These are phyloP conservation scores for Lamprologus sp. DNA, from an alignment of 2,113 vertebrate species.

Conservation along the genomic window DNA sequence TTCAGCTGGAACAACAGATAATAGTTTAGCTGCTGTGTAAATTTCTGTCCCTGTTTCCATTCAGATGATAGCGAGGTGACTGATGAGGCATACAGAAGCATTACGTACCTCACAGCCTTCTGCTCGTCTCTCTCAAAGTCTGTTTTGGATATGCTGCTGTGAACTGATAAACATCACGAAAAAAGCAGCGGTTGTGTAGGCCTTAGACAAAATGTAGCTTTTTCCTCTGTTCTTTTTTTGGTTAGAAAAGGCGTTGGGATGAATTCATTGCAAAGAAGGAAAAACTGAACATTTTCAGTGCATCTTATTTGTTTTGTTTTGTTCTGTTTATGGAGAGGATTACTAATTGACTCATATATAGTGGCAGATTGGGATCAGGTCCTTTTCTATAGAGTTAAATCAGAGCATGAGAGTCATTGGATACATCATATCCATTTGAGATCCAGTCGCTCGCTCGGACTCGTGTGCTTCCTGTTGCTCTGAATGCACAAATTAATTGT, in stretches of 20 bases:
- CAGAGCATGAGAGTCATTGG: neutral
- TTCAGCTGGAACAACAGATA: constrained; percentile 15
- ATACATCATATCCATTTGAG: neutral
- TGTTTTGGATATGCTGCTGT: constrained; percentile 1
- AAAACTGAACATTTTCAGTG: neutral
- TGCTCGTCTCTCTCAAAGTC: neutral
- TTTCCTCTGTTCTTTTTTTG: neutral
- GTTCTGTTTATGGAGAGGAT: neutral
- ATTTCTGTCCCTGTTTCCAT: neutral
- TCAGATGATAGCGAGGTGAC: neutral
- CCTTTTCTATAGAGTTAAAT: neutral
- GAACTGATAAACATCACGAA: neutral
- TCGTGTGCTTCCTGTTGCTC: neutral
- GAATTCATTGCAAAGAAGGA: neutral
- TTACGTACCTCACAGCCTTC: neutral
- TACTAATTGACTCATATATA: neutral
- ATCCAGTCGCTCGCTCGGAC: neutral
- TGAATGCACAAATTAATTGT: neutral
- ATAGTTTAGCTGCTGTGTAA: constrained; percentile 7
- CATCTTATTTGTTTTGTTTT: neutral
- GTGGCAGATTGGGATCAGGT: constrained; percentile 7
- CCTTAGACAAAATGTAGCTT: neutral
- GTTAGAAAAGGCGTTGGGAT: neutral
- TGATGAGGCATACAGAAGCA: constrained; percentile 16
- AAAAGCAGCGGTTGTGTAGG: neutral